A percentile compares a stretch with the other conserved stretches of the same genome.
Evolutionary conservation across 1,140 invertebrate genomes (phyloP).

Genomic region (Linepithema humile): DNA sequence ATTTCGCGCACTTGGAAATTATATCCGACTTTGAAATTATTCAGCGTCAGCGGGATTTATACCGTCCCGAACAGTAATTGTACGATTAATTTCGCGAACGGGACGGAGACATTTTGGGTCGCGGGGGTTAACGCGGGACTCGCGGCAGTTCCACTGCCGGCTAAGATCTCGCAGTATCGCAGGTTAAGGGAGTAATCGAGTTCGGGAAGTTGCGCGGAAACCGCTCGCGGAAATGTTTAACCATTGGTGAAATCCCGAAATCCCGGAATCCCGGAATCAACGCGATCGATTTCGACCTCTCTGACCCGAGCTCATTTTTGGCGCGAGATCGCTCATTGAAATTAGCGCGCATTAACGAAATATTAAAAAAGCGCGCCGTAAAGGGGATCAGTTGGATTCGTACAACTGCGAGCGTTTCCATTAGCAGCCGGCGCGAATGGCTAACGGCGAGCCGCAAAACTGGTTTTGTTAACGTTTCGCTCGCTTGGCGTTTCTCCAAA

Average conservation of each 20-base stretch:
- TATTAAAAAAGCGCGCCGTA: conserved; percentile 56
- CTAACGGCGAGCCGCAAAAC: conserved; percentile 58
- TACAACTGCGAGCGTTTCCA: conserved; percentile 47
- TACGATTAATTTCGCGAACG: conserved; percentile 31
- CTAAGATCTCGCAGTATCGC: conserved; percentile 24
- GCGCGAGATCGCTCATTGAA: conserved; percentile 55
- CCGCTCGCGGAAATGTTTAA: conserved; percentile 12
- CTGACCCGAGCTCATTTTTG: not conserved
- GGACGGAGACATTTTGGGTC: not conserved
- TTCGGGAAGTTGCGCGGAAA: conserved; percentile 31
- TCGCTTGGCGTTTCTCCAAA: conserved; percentile 53
- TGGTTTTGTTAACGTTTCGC: conserved; percentile 36
- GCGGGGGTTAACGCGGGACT: not conserved
- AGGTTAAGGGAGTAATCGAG: not conserved
- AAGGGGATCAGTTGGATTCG: not conserved
- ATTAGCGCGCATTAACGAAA: conserved; percentile 58
- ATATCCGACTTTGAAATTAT: not conserved
- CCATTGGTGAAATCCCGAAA: not conserved
- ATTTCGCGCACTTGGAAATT: not conserved
- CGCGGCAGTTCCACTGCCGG: not conserved
- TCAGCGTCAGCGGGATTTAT: not conserved
- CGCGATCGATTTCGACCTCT: not conserved
- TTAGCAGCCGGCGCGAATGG: conserved; percentile 48
- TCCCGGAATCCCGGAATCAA: not conserved
- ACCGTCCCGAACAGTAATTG: not conserved